A percentile compares a stretch with the other conserved stretches of the same genome.
Conservation (phyloP, 2,113 vertebrate species). For the Myotis lucifugus region DNA sequence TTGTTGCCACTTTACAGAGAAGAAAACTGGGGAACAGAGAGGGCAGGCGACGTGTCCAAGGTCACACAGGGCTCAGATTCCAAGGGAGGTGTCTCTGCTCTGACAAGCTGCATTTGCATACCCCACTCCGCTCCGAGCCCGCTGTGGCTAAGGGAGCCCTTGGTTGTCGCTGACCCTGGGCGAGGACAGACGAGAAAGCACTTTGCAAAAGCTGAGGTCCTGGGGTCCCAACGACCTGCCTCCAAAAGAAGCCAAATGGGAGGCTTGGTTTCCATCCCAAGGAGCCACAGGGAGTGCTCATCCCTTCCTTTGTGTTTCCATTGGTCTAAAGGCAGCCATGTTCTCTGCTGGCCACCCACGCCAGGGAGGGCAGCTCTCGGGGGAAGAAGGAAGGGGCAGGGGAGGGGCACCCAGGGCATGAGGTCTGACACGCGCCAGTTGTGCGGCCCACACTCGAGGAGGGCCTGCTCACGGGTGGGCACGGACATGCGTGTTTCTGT, state of each 20-base stretch:
- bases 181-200: background rate
- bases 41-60: background rate
- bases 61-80: background rate
- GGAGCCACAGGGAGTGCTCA: background rate
- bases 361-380: background rate
- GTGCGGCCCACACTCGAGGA: rapidly evolving
- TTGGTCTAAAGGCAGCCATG: background rate
- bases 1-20: background rate
- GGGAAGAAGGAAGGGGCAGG: background rate
- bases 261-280: background rate
- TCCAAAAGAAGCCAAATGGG: background rate
- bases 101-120: background rate
- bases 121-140: background rate
- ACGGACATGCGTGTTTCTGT: rapidly evolving
- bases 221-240: background rate
- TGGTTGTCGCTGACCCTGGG: background rate
- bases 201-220: background rate
- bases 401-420: too few species aligned
- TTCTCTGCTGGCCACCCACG: background rate
- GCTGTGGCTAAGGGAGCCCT: background rate
- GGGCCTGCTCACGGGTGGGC: too few species aligned
- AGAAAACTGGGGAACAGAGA: background rate
- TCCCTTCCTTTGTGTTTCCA: background rate
- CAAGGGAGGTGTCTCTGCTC: background rate
- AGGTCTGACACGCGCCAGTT: too few species aligned